A percentile compares a stretch with the other conserved stretches of the same genome.
Evolutionary conservation across 2,888 invertebrate genomes (phyloP).

Genomic region (Pomacea canaliculata): DNA sequence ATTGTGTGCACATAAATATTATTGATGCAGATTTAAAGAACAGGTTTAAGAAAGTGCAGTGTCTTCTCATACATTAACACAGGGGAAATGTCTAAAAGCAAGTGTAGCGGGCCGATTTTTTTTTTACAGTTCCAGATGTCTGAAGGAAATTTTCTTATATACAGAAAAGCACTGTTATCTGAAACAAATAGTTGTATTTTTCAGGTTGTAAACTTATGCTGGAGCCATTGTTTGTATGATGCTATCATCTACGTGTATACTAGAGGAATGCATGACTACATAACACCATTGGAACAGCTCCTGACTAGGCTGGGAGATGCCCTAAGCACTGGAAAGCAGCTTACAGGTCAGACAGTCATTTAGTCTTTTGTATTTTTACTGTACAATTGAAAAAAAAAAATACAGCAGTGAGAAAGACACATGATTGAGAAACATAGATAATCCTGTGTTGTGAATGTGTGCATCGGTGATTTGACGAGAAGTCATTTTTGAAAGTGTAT

Average conservation of each 20-base stretch:
- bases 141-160: too few relatives aligned
- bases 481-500: too few relatives aligned
- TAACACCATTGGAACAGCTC: slow-evolving; percentile 78
- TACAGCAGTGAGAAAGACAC: not conserved
- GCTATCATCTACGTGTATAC: slow-evolving; percentile 84
- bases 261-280: slow-evolving; percentile 81
- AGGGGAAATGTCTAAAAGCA: too few relatives aligned
- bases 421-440: not conserved
- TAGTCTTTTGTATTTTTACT: not conserved
- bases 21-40: too few relatives aligned
- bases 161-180: too few relatives aligned
- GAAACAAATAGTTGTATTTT: not conserved
- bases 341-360: slow-evolving; percentile 49
- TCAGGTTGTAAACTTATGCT: slow-evolving; percentile 74
- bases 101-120: too few relatives aligned
- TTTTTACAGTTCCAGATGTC: too few relatives aligned
- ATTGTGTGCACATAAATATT: too few relatives aligned
- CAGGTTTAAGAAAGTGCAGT: too few relatives aligned
- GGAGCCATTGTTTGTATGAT: slow-evolving; percentile 77
- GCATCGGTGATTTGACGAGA: too few relatives aligned
- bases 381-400: not conserved
- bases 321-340: slow-evolving; percentile 67
- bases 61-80: too few relatives aligned
- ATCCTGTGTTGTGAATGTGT: too few relatives aligned
- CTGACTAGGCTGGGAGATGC: slow-evolving; percentile 62